Conservation (phyloP, 2,888 invertebrate genomes). For the Ctenicera cuprea region DNA sequence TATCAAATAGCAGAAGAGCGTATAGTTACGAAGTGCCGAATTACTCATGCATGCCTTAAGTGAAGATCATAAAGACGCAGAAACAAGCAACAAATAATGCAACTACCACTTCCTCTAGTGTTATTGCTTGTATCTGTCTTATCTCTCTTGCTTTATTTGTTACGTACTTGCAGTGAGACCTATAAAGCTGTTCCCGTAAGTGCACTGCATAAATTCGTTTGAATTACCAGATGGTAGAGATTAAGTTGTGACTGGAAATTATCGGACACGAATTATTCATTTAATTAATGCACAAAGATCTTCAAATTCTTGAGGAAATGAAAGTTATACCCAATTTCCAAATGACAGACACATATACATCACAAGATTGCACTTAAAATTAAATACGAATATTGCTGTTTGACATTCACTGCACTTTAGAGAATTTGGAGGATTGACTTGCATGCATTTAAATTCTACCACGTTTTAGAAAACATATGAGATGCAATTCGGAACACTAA, state of each 20-base stretch:
- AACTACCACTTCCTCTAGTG: background rate
- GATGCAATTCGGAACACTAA: background rate
- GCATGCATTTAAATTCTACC: background rate
- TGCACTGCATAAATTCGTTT: too few species aligned
- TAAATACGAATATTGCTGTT: too few species aligned
- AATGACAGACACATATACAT: too few species aligned
- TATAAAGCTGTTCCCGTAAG: background rate
- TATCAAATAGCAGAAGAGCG: background rate
- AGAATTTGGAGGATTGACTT: background rate
- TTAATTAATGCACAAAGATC: too few species aligned
- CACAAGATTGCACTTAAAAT: too few species aligned
- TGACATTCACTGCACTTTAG: background rate
- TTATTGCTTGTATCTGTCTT: background rate
- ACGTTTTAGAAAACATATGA: background rate
- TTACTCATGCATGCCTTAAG: background rate
- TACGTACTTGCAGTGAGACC: background rate
- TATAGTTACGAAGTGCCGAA: conserved; percentile 10
- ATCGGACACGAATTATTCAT: too few species aligned
- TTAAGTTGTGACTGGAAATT: too few species aligned
- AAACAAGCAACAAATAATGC: background rate
- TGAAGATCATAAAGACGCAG: conserved; percentile 5
- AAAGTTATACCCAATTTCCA: too few species aligned
- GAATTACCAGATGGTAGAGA: too few species aligned
- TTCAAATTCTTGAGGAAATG: too few species aligned
- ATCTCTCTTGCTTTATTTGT: conserved; percentile 7